Conservation (phyloP, 2,113 vertebrate genomes). For the Clarias macrocephalus region DNA sequence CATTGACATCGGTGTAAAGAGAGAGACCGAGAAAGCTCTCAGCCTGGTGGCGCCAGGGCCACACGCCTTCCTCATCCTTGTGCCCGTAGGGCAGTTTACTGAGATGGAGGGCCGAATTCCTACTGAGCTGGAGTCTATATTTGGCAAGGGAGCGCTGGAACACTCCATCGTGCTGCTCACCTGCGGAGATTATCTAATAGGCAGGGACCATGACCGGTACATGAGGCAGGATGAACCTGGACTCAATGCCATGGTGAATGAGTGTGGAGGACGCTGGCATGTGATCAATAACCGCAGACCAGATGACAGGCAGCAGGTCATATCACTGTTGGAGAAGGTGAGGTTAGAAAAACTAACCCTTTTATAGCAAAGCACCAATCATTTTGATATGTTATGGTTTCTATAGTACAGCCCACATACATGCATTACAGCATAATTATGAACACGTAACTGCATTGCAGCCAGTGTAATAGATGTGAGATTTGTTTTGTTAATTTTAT, state of each 20-base stretch:
- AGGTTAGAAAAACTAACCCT: background rate
- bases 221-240: slow-evolving; percentile 63
- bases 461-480: background rate
- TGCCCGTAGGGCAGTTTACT: slow-evolving; percentile 74
- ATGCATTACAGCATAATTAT: background rate
- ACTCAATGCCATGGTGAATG: slow-evolving; percentile 65
- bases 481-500: no score
- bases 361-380: background rate
- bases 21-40: slow-evolving; percentile 64
- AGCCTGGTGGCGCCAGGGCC: slow-evolving; percentile 60
- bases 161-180: slow-evolving; percentile 74
- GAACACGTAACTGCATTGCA: background rate
- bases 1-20: slow-evolving; percentile 61
- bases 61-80: slow-evolving; percentile 70
- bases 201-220: slow-evolving; percentile 60
- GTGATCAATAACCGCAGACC: slow-evolving; percentile 71
- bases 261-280: slow-evolving; percentile 68
- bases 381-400: background rate
- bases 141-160: slow-evolving; percentile 63
- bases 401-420: background rate
- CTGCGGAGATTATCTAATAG: slow-evolving; percentile 75
- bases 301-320: slow-evolving; percentile 67
- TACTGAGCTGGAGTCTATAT: slow-evolving; percentile 62
- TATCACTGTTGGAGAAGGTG: slow-evolving; percentile 70
- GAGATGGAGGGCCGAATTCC: slow-evolving; percentile 72